These are phyloP conservation scores for Blomia tropicalis DNA, from an alignment of 2,888 invertebrate species.

Conservation along the genomic window DNA sequence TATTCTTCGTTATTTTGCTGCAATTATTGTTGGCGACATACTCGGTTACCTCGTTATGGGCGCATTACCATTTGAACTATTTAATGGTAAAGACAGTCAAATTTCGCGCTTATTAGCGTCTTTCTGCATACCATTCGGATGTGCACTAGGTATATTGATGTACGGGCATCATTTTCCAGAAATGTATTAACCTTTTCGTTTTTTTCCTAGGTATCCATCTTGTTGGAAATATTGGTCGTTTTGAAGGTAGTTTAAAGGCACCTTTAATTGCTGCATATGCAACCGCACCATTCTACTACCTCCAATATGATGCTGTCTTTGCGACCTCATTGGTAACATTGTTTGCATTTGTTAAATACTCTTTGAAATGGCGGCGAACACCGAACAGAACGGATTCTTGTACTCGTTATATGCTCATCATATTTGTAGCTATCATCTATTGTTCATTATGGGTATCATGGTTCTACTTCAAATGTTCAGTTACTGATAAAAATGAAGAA, in stretches of 20 bases:
- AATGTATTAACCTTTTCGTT: no score
- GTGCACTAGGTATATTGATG: slow-evolving; percentile 50
- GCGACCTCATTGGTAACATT: slow-evolving; percentile 40
- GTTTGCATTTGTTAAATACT: slow-evolving; percentile 54
- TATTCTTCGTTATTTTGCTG: slow-evolving; percentile 38
- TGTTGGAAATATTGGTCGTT: slow-evolving; percentile 74
- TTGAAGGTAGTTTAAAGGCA: slow-evolving; percentile 54
- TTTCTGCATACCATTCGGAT: slow-evolving; percentile 52
- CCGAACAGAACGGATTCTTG: slow-evolving; percentile 40
- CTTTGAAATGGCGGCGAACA: slow-evolving; percentile 59
- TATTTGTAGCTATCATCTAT: slow-evolving; percentile 50
- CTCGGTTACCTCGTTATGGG: slow-evolving; percentile 58
- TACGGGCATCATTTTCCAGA: background rate
- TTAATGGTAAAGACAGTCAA: slow-evolving; percentile 44
- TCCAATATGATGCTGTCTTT: slow-evolving; percentile 24
- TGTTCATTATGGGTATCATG: slow-evolving; percentile 57
- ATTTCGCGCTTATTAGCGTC: slow-evolving; percentile 52
- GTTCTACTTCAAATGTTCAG: slow-evolving; percentile 69
- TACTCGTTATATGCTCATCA: slow-evolving; percentile 47
- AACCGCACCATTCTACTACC: slow-evolving; percentile 47
- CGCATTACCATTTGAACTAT: slow-evolving; percentile 58
- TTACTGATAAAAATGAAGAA: slow-evolving; percentile 64
- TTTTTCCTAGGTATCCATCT: slow-evolving; percentile 58
- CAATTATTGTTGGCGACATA: slow-evolving; percentile 58
- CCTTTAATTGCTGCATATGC: slow-evolving; percentile 55